Evolutionary conservation across 2,797 vertebrate genomes (phyloP).

Genomic region (Prunella strophiata): DNA sequence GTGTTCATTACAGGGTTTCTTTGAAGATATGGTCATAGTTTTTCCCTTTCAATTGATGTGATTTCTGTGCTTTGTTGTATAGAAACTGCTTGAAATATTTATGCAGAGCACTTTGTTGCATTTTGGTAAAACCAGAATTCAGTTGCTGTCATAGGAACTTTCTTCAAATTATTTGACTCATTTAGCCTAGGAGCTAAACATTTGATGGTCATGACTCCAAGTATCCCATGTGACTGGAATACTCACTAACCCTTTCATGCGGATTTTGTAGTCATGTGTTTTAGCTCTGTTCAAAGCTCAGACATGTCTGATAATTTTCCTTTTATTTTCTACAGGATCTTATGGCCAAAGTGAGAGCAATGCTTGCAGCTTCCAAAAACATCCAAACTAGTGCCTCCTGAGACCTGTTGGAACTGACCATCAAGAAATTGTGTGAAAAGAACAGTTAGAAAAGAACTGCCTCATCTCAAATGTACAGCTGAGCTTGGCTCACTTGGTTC

Average conservation of each 20-base stretch:
- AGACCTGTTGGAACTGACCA: conserved; percentile 42
- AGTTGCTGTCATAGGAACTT: not conserved
- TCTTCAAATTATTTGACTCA: not conserved
- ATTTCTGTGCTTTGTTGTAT: not conserved
- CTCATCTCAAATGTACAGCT: conserved; percentile 46
- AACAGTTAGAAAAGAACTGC: conserved; percentile 15
- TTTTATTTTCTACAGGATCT: conserved; percentile 84
- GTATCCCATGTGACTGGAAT: not conserved
- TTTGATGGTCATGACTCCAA: not conserved
- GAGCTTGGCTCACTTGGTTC: conserved; percentile 27
- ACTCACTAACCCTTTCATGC: not conserved
- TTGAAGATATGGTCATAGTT: not conserved
- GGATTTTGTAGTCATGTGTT: not conserved
- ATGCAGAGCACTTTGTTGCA: not conserved
- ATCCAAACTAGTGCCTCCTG: conserved; percentile 88
- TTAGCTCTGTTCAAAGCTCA: not conserved
- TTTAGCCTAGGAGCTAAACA: not conserved
- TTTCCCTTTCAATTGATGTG: not conserved
- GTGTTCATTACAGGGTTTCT: not conserved
- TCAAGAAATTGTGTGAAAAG: conserved; percentile 4
- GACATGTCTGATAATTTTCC: not conserved
- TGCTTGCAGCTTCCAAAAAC: conserved; percentile 96
- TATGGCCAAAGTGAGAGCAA: conserved; percentile 98
- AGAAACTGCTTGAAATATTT: not conserved
- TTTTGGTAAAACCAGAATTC: not conserved